A percentile compares a stretch with the other conserved stretches of the same genome.
Conservation (phyloP, 2,113 vertebrate species). For the Leiothrix lutea region DNA sequence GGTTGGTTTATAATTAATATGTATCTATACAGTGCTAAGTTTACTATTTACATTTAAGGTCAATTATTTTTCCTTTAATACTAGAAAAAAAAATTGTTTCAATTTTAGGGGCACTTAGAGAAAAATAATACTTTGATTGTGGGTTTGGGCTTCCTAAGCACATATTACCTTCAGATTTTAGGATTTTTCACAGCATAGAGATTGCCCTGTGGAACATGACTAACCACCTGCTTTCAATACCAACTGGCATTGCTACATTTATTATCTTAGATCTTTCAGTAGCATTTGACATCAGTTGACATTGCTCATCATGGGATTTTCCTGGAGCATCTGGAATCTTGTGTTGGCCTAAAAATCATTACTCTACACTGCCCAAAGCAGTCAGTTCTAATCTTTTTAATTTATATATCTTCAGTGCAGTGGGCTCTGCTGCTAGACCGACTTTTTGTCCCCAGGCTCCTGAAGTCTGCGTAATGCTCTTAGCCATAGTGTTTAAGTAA, state of each 20-base stretch:
- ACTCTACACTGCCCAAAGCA: constrained; percentile 35
- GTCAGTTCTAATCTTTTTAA: constrained; percentile 55
- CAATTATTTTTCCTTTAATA: not conserved
- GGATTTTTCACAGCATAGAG: not conserved
- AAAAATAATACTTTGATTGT: not conserved
- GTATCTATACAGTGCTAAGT: not conserved
- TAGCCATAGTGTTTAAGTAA: constrained; percentile 12
- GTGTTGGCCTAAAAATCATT: constrained; percentile 17
- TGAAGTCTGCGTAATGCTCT: constrained; percentile 3
- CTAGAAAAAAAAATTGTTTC: not conserved
- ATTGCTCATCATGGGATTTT: constrained; percentile 33
- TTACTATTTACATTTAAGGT: not conserved
- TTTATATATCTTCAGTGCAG: constrained; percentile 32
- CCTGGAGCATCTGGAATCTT: constrained; percentile 58
- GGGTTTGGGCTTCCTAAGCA: not conserved
- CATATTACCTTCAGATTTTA: not conserved
- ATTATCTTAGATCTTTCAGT: constrained; percentile 33
- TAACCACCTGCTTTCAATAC: constrained; percentile 38
- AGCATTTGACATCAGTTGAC: constrained; percentile 56
- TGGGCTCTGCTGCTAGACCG: not conserved
- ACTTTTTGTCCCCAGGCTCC: not conserved
- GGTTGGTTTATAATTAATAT: not conserved
- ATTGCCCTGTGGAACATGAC: not conserved
- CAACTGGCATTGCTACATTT: not conserved
- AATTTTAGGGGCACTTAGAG: not conserved